phyloP scores from a whole-genome alignment of 2,888 invertebrate genomes.

The Limenitis camilla region DNA sequence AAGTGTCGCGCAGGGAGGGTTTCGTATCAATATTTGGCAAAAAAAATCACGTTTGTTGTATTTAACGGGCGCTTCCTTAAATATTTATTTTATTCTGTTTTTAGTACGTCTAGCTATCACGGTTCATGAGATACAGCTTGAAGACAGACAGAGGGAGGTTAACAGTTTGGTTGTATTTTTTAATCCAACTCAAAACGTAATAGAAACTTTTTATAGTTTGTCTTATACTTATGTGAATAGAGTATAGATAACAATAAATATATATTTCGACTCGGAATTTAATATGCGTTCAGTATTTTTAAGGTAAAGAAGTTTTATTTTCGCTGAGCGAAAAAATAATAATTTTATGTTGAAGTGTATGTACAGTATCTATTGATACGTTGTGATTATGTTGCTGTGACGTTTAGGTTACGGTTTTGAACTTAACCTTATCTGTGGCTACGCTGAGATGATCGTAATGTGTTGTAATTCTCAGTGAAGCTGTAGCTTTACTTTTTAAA shows the following conservation, averaged over 20 bases:
- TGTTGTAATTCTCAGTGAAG: too few relatives aligned
- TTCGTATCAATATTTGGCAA: too few relatives aligned
- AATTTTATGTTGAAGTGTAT: constrained; percentile 39
- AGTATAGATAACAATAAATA: background rate
- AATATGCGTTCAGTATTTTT: constrained; percentile 36
- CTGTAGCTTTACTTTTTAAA: too few relatives aligned
- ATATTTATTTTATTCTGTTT: too few relatives aligned
- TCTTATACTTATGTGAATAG: background rate
- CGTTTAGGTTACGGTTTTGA: constrained; percentile 35
- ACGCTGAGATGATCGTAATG: too few relatives aligned
- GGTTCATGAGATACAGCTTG: too few relatives aligned
- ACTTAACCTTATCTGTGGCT: constrained; percentile 18
- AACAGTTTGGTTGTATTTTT: too few relatives aligned
- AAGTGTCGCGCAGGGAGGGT: too few relatives aligned
- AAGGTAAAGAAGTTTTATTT: constrained; percentile 46
- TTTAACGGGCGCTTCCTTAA: too few relatives aligned
- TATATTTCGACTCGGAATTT: constrained; percentile 25
- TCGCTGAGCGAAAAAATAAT: constrained; percentile 61
- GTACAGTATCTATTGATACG: constrained; percentile 54
- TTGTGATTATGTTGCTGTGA: constrained; percentile 71
- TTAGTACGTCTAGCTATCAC: too few relatives aligned
- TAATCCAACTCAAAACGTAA: background rate
- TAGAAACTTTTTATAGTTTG: background rate
- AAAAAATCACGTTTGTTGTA: too few relatives aligned
- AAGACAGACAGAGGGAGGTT: too few relatives aligned